Percentiles rank a stretch among this genome's conserved stretches.
phyloP scores from a whole-genome alignment of 2,888 invertebrate species.

The Ectemnius lituratus region DNA sequence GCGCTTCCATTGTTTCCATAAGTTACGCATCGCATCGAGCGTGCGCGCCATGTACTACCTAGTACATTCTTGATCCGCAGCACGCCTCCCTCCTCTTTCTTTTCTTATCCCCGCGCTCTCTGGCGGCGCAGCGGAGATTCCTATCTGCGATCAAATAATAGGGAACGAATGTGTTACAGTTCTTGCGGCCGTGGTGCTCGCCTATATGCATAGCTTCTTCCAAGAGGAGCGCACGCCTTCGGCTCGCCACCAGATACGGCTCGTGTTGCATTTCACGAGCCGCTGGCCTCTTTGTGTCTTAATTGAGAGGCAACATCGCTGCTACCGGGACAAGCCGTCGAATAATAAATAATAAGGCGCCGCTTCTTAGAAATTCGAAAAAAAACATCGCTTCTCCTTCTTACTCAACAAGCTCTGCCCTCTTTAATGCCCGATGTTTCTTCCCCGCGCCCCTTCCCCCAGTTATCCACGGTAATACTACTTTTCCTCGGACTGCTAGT shows the following conservation, averaged over 20 bases:
- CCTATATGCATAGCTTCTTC: too few relatives aligned
- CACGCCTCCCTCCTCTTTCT: not conserved
- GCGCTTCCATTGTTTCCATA: constrained; percentile 8
- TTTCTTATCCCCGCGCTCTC: not conserved
- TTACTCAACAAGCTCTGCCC: too few relatives aligned
- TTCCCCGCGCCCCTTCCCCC: too few relatives aligned
- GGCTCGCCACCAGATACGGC: not conserved
- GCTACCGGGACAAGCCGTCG: not conserved
- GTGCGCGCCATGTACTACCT: not conserved
- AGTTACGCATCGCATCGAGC: constrained; percentile 2
- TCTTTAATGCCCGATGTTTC: too few relatives aligned
- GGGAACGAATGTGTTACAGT: constrained; percentile 1
- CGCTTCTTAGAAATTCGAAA: not conserved
- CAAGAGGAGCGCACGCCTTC: not conserved
- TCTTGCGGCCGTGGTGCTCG: not conserved
- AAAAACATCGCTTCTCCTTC: not conserved
- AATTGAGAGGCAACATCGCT: not conserved
- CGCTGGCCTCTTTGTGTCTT: constrained; percentile 6
- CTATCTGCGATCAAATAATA: constrained; percentile 7
- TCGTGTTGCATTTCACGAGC: not conserved
- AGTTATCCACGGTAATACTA: too few relatives aligned
- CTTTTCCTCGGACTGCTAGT: not conserved
- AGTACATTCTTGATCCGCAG: not conserved
- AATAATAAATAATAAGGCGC: constrained; percentile 2
- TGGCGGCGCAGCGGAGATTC: not conserved